phyloP scores from a whole-genome alignment of 2,113 vertebrate species.

The Paramisgurnus dabryanus region DNA sequence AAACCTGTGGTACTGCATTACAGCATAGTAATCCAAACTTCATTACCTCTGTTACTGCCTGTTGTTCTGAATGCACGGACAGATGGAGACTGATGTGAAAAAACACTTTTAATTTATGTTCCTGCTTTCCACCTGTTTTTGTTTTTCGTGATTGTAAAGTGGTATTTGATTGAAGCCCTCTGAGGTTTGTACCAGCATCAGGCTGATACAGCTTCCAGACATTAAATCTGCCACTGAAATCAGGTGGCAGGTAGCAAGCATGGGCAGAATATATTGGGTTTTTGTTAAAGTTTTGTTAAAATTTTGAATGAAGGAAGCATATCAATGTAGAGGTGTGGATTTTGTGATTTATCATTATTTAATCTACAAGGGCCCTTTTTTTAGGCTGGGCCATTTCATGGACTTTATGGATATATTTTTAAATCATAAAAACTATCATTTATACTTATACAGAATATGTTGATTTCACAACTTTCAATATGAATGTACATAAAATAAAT shows the following conservation, averaged over 20 bases:
- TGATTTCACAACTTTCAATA: too few species aligned
- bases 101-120: conserved; percentile 7
- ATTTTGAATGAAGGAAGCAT: too few species aligned
- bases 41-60: conserved; percentile 4
- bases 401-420: too few species aligned
- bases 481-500: too few species aligned
- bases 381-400: too few species aligned
- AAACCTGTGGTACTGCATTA: background rate
- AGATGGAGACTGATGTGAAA: conserved; percentile 9
- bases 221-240: background rate
- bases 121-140: background rate
- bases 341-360: too few species aligned
- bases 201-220: background rate
- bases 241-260: background rate
- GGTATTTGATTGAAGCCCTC: background rate
- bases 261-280: too few species aligned
- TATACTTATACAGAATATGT: too few species aligned
- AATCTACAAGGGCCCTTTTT: too few species aligned
- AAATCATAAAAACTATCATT: too few species aligned
- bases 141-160: background rate
- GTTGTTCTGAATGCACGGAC: background rate
- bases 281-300: too few species aligned
- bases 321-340: too few species aligned
- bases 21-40: background rate
- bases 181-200: background rate